phyloP scores from a whole-genome alignment of 2,113 vertebrate species.

The Microtus montanus region DNA sequence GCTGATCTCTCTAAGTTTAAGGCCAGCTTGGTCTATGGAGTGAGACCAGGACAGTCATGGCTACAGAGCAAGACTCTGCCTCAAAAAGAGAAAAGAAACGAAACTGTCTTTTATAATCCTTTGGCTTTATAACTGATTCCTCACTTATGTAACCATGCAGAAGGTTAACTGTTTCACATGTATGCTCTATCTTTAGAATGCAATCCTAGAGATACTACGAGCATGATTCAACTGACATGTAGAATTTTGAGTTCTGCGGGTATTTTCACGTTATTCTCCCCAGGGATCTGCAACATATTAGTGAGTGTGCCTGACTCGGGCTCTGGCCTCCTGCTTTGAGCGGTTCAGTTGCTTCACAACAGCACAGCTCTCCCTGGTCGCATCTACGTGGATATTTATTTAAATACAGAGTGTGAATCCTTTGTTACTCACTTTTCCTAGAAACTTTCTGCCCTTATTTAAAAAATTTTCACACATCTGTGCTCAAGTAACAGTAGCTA shows the following conservation, averaged over 20 bases:
- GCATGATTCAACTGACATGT: background rate
- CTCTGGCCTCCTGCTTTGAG: background rate
- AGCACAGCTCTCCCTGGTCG: background rate
- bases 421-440: constrained; percentile 1
- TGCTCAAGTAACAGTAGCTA: background rate
- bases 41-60: background rate
- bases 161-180: background rate
- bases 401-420: background rate
- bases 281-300: background rate
- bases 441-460: background rate
- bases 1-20: background rate
- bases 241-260: background rate
- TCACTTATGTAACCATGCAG: background rate
- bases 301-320: background rate
- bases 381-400: background rate
- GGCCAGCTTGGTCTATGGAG: background rate
- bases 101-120: background rate
- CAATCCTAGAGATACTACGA: background rate
- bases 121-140: background rate
- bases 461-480: background rate
- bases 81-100: no score
- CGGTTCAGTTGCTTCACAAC: background rate
- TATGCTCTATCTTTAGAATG: background rate
- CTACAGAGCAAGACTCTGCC: background rate
- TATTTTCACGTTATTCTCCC: background rate